phyloP scores from a whole-genome alignment of 2,113 vertebrate genomes.

The Onychostruthus taczanowskii region DNA sequence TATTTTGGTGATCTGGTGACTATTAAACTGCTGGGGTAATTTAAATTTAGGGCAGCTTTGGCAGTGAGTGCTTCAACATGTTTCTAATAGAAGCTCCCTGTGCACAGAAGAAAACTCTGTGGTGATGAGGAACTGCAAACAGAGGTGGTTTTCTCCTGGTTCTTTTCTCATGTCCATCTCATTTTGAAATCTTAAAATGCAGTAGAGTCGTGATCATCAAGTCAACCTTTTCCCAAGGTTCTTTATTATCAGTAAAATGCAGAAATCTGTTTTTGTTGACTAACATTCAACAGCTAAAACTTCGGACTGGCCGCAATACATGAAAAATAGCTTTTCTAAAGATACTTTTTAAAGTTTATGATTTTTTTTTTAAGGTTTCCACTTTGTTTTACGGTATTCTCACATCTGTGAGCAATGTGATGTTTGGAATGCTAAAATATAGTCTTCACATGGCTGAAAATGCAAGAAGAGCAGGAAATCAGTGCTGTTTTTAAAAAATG shows the following conservation, averaged over 20 bases:
- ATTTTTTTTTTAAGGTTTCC: not conserved
- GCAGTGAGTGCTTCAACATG: not conserved
- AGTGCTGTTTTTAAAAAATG: not conserved
- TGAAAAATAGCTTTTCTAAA: not conserved
- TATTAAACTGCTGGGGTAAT: not conserved
- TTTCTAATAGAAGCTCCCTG: not conserved
- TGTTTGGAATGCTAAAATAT: not conserved
- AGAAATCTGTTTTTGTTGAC: not conserved
- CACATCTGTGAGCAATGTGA: not conserved
- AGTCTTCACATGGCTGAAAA: not conserved
- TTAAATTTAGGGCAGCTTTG: not conserved
- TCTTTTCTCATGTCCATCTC: not conserved
- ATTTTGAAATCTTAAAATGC: not conserved
- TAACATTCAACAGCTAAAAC: not conserved
- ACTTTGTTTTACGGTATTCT: not conserved
- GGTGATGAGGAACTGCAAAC: fast-evolving
- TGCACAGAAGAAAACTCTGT: not conserved
- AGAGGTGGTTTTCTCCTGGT: fast-evolving
- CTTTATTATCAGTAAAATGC: not conserved
- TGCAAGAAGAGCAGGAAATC: not conserved
- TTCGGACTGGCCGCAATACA: not conserved
- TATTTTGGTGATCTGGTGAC: not conserved
- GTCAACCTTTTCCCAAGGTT: not conserved
- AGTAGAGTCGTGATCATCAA: not conserved
- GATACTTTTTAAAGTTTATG: not conserved